These are phyloP conservation scores for Pseudococcus jackbeardsleyi DNA, from an alignment of 2,888 invertebrate species.

Conservation along the genomic window DNA sequence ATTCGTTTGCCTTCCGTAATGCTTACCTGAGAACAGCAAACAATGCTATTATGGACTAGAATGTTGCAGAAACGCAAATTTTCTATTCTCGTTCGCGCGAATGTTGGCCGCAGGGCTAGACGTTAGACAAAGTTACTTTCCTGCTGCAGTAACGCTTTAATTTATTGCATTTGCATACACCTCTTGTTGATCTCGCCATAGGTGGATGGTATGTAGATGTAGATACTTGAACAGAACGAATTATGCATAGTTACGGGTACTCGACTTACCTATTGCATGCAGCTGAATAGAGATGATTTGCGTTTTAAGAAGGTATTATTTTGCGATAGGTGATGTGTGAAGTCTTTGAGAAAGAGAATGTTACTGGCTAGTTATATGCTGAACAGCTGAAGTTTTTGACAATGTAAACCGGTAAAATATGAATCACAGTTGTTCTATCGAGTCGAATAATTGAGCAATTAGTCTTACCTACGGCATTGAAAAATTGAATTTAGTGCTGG, in stretches of 20 bases:
- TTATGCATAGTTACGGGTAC: not conserved
- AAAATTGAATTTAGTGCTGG: not conserved
- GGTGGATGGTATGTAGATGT: not conserved
- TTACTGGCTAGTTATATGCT: not conserved
- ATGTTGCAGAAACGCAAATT: slow-evolving; percentile 16
- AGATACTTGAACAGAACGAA: not conserved
- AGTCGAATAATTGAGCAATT: not conserved
- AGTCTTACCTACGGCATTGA: not conserved
- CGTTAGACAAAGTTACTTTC: slow-evolving; percentile 2
- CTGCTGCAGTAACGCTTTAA: slow-evolving; percentile 11
- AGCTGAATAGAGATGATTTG: not conserved
- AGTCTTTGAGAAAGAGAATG: not conserved
- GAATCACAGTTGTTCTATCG: not conserved
- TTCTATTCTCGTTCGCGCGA: not conserved
- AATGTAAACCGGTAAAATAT: not conserved
- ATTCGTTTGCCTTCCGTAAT: not conserved
- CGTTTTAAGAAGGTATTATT: not conserved
- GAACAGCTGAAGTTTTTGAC: not conserved
- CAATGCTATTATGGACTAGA: not conserved
- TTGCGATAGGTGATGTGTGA: not conserved
- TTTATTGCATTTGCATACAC: slow-evolving; percentile 25
- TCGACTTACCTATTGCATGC: not conserved
- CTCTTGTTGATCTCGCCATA: not conserved
- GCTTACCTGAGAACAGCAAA: no score
- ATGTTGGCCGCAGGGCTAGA: not conserved